Evolutionary conservation across 2,797 vertebrate genomes (phyloP), one percentile per base, ranked within the genome.

Genomic region (Lagocephalus sceleratus): DNA sequence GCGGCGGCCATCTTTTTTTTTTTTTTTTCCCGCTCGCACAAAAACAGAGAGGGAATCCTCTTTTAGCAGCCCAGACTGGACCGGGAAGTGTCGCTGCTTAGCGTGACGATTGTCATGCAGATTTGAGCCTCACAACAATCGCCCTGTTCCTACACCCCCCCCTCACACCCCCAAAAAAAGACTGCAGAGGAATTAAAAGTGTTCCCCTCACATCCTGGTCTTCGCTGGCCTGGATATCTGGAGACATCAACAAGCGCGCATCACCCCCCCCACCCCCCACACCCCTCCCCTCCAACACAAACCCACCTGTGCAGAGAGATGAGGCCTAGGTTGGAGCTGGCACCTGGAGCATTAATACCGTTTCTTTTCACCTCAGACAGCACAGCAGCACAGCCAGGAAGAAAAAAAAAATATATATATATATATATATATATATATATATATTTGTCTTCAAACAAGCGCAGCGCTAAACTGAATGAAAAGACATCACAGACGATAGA

Each of bases 401-500:
- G 58, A 2, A 26, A 26, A 3, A 26, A 26, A 3, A 26, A 26
- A 26, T 2, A 2, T 2, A 81, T n/a, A n/a, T n/a, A n/a, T n/a
- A n/a, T n/a, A n/a, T n/a, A n/a, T n/a, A n/a, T n/a, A n/a, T n/a
- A n/a, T n/a, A n/a, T n/a, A n/a, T n/a, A n/a, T n/a, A n/a, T n/a
- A 60, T 72, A 74, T 82, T 84, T 65, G 63, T 85, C 78, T 82
- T 75, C 63, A 70, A 79, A 71, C 63, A 63, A 15, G 63, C 57
- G 48, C 60, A 3, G n/a, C n/a, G n/a, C n/a, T n/a, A n/a, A 66
- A 79, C 63, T 78, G 76, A 79, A 83, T 81, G 73, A 86, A 26
- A 81, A 83, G 68, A 72, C 70, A 81, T 79, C 63, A 10, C 64
- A 68, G 65, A 72, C 74, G 74, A 82, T 75, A 78, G 76, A 68